Evolutionary conservation across 2,888 invertebrate species (phyloP).

Genomic region (Nomada ruficornis): DNA sequence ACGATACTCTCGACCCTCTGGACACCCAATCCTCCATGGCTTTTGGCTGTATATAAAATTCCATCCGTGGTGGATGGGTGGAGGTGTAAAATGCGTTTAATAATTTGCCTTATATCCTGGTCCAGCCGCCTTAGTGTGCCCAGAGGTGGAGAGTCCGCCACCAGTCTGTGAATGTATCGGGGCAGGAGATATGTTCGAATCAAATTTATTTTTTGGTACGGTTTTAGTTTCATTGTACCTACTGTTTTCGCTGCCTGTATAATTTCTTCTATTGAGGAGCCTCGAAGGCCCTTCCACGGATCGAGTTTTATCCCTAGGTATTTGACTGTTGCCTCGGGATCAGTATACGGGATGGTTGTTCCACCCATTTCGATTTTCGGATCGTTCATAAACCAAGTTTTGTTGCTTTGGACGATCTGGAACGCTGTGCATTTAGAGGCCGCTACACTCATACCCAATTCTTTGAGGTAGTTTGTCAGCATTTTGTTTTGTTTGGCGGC

Average conservation of each 20-base stretch:
- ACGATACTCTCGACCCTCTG: too few relatives aligned
- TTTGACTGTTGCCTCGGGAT: neutral
- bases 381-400: slow-evolving; percentile 41
- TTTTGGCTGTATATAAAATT: too few relatives aligned
- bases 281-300: too few relatives aligned
- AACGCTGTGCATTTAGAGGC: slow-evolving; percentile 44
- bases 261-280: too few relatives aligned
- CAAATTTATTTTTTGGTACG: neutral
- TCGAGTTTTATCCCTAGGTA: neutral
- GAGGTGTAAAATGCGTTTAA: neutral
- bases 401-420: neutral
- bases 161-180: neutral
- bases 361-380: neutral
- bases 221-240: rapidly evolving
- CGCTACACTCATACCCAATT: rapidly evolving
- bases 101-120: neutral
- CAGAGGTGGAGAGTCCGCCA: neutral
- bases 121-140: neutral
- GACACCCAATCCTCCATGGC: too few relatives aligned
- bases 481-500: slow-evolving; percentile 29
- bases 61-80: neutral
- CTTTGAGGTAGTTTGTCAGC: rapidly evolving
- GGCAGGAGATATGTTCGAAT: too few relatives aligned
- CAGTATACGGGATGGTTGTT: rapidly evolving
- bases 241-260: rapidly evolving